phyloP scores from a whole-genome alignment of 2,797 vertebrate species.

The Kryptopterus vitreolus region DNA sequence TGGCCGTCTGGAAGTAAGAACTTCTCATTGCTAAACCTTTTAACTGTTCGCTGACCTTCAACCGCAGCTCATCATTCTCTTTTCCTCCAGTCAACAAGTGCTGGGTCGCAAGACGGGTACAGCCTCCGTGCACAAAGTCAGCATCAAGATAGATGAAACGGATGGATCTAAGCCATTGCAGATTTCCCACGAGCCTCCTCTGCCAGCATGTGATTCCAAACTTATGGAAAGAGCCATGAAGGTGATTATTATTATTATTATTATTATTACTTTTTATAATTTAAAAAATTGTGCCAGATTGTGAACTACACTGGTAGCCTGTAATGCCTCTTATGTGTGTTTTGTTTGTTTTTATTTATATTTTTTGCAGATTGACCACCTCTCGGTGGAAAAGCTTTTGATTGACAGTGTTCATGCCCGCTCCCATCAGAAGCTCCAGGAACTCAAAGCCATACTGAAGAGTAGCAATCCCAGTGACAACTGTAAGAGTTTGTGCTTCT shows the following conservation, averaged over 20 bases:
- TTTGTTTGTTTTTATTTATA: not conserved
- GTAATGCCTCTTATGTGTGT: not conserved
- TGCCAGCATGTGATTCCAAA: constrained; percentile 93
- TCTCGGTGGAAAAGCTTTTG: constrained; percentile 96
- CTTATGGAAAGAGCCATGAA: constrained; percentile 97
- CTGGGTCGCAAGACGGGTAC: constrained; percentile 95
- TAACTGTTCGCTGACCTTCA: not conserved
- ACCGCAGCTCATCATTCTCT: not conserved
- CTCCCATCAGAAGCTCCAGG: constrained; percentile 96
- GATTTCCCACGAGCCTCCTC: constrained; percentile 95
- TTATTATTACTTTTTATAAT: constrained; percentile 47
- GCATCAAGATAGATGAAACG: constrained; percentile 92
- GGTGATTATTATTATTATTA: constrained; percentile 65
- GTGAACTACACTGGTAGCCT: not conserved
- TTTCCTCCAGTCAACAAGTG: constrained; percentile 85
- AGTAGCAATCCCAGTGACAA: constrained; percentile 88
- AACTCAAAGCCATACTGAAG: constrained; percentile 94
- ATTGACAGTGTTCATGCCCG: constrained; percentile 97
- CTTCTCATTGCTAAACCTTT: not conserved
- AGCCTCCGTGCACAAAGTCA: constrained; percentile 94
- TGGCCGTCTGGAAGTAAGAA: constrained; percentile 97
- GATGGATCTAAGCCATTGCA: constrained; percentile 97
- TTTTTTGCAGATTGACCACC: constrained; percentile 88
- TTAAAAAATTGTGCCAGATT: not conserved
- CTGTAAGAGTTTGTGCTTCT: constrained; percentile 75